These are phyloP conservation scores for Silvanus unidentatus DNA, from an alignment of 2,888 invertebrate genomes.

Conservation along the genomic window DNA sequence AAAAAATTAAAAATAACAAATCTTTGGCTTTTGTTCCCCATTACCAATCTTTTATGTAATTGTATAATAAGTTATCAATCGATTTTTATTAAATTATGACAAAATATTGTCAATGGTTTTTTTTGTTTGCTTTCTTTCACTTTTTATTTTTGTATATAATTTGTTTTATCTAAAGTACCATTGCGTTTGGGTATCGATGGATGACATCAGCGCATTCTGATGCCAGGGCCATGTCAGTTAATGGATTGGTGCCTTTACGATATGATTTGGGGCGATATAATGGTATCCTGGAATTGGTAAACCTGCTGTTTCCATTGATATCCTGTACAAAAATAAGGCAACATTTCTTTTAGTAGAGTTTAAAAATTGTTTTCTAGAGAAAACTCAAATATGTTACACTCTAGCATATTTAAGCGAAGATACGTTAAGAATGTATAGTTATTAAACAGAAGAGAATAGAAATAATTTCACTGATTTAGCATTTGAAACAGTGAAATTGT, in stretches of 20 bases:
- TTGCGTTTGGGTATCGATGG: slow-evolving; percentile 40
- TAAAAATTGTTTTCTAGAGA: too few relatives aligned
- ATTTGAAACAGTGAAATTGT: too few relatives aligned
- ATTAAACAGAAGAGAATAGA: too few relatives aligned
- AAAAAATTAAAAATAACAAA: slow-evolving; percentile 65
- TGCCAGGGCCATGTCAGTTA: slow-evolving; percentile 49
- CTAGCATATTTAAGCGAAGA: too few relatives aligned
- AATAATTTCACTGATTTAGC: too few relatives aligned
- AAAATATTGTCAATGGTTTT: slow-evolving; percentile 32
- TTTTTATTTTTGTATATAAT: slow-evolving; percentile 10
- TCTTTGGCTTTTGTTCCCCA: slow-evolving; percentile 78
- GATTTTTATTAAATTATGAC: slow-evolving; percentile 33
- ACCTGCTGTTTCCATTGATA: slow-evolving; percentile 92
- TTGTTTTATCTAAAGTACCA: slow-evolving; percentile 37
- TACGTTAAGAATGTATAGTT: slow-evolving; percentile 1
- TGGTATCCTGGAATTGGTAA: slow-evolving; percentile 87
- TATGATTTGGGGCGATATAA: slow-evolving; percentile 88
- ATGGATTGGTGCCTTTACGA: slow-evolving; percentile 88
- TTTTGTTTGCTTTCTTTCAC: slow-evolving; percentile 1
- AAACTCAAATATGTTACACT: slow-evolving; percentile 1
- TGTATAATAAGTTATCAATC: slow-evolving; percentile 24
- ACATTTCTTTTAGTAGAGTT: background rate
- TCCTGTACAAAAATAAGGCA: slow-evolving; percentile 51
- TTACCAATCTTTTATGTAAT: slow-evolving; percentile 55
- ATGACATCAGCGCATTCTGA: slow-evolving; percentile 37